Percentiles rank a stretch among this genome's conserved stretches.
These are phyloP conservation scores for Andrena praecox DNA, from an alignment of 2,888 invertebrate species.

Conservation along the genomic window DNA sequence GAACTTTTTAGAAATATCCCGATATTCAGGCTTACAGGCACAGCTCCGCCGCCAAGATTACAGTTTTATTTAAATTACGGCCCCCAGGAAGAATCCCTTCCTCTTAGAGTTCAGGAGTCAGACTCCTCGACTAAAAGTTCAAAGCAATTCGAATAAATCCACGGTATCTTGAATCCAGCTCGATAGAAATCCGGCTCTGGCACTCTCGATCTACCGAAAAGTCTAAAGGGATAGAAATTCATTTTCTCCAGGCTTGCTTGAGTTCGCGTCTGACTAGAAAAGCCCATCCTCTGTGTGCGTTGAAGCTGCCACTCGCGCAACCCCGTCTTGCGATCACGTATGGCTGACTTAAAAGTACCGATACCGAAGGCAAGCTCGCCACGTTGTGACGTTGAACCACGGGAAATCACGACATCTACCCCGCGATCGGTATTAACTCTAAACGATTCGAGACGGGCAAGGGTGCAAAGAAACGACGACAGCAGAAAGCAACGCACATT, in stretches of 20 bases:
- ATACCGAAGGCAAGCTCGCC: slow-evolving; percentile 11
- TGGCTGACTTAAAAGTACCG: slow-evolving; percentile 65
- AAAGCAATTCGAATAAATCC: slow-evolving; percentile 16
- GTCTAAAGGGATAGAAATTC: slow-evolving; percentile 46
- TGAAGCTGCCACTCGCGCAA: slow-evolving; percentile 34
- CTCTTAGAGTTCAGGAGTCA: not conserved
- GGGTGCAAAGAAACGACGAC: not conserved
- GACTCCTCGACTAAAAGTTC: slow-evolving; percentile 20
- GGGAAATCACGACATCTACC: not conserved
- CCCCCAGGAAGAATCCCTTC: slow-evolving; percentile 1
- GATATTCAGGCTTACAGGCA: slow-evolving; percentile 23
- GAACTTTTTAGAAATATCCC: slow-evolving; percentile 7
- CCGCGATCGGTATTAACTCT: not conserved
- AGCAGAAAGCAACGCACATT: not conserved
- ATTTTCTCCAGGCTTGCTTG: slow-evolving; percentile 43
- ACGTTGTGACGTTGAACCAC: slow-evolving; percentile 13
- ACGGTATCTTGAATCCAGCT: slow-evolving; percentile 24
- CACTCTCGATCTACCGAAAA: slow-evolving; percentile 6
- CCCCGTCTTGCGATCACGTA: slow-evolving; percentile 63
- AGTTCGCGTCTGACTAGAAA: slow-evolving; percentile 15
- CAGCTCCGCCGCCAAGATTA: slow-evolving; percentile 10
- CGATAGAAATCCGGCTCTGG: slow-evolving; percentile 24
- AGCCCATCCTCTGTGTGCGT: slow-evolving; percentile 13
- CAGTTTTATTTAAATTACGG: slow-evolving; percentile 35
- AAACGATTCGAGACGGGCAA: not conserved